These are phyloP conservation scores for Trichoplax adhaerens DNA, from an alignment of 37 sponge, comb jelly and placozoan species.

Conservation along the genomic window DNA sequence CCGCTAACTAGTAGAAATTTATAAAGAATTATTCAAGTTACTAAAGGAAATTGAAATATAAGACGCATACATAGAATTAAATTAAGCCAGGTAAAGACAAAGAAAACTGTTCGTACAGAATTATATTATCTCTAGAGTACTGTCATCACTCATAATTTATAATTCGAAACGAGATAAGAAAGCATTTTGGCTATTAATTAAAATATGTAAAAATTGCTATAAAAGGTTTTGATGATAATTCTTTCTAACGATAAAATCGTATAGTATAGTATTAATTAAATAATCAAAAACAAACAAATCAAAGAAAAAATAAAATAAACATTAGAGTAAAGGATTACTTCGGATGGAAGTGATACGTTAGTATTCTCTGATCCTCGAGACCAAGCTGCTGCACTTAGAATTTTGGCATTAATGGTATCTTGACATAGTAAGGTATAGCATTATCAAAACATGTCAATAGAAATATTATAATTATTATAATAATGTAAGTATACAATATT, in stretches of 20 bases:
- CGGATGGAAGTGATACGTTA: constrained; percentile 65
- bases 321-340: constrained; percentile 14
- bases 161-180: not conserved
- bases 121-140: too few species aligned
- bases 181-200: not conserved
- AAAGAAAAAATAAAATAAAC: too few species aligned
- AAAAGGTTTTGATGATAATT: not conserved
- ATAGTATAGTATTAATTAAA: too few species aligned
- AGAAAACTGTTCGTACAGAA: too few species aligned
- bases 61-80: too few species aligned
- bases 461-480: too few species aligned
- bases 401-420: constrained; percentile 71
- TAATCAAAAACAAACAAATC: too few species aligned
- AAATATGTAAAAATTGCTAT: not conserved
- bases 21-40: not conserved
- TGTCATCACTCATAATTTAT: too few species aligned
- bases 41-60: not conserved
- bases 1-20: constrained; percentile 41
- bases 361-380: constrained; percentile 62
- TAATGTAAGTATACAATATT: constrained; percentile 14
- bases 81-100: too few species aligned
- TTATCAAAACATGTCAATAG: too few species aligned
- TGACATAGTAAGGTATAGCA: not conserved
- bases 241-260: too few species aligned
- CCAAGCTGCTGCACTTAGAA: constrained; percentile 87